These are phyloP conservation scores for Umimayanthus kanabou DNA, from an alignment of 92 coral and sea anemone genomes.

Conservation along the genomic window DNA sequence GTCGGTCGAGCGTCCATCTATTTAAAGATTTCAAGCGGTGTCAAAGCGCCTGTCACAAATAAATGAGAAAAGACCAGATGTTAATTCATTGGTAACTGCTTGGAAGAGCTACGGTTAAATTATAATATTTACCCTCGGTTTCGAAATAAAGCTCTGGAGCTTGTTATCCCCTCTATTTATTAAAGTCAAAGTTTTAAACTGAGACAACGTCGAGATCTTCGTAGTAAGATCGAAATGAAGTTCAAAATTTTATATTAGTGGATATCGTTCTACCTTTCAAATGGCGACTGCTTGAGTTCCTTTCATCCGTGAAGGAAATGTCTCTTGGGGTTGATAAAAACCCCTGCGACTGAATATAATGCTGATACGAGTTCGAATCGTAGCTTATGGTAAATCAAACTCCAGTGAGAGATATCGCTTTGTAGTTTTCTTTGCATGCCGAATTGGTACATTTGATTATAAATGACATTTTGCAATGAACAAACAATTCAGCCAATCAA, in stretches of 20 bases:
- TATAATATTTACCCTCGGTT: neutral
- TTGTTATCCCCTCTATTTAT: neutral
- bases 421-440: constrained; percentile 85
- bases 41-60: constrained; percentile 37
- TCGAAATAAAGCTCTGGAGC: neutral
- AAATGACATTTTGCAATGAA: constrained; percentile 90
- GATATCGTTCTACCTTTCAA: constrained; percentile 25
- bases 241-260: constrained; percentile 4
- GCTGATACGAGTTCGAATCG: constrained; percentile 16
- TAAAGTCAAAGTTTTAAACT: constrained; percentile 10
- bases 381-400: constrained; percentile 27
- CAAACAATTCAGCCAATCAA: constrained; percentile 78
- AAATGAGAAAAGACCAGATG: constrained; percentile 35
- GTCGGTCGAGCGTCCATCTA: constrained; percentile 30
- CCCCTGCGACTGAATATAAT: neutral
- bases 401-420: constrained; percentile 46
- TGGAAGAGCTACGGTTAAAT: neutral
- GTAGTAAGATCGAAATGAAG: constrained; percentile 20
- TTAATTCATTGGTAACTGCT: constrained; percentile 4
- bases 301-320: constrained; percentile 34
- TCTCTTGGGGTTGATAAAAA: constrained; percentile 4
- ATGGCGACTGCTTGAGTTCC: neutral
- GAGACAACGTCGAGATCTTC: neutral
- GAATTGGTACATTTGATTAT: constrained; percentile 85
- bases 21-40: constrained; percentile 40